These are phyloP conservation scores for Aphis craccivora DNA, from an alignment of 1,140 invertebrate species.

Conservation along the genomic window DNA sequence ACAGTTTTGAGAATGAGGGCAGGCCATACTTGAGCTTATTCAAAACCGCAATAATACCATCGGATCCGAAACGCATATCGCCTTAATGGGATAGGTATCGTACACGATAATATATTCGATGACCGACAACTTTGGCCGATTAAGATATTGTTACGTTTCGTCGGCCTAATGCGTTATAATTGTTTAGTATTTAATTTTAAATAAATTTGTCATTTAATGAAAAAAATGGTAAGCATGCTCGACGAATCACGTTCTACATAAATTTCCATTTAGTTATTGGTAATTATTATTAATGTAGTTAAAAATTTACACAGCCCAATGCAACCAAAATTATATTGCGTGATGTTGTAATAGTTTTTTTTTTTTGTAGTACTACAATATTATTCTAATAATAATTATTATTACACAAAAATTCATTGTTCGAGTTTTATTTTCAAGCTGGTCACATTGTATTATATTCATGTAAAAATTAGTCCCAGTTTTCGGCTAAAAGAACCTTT, in stretches of 20 bases:
- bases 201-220: too few species aligned
- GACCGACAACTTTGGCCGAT: background rate
- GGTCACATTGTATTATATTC: background rate
- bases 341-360: background rate
- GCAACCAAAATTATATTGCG: background rate
- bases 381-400: background rate
- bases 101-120: background rate
- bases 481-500: background rate
- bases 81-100: background rate
- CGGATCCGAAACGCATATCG: background rate
- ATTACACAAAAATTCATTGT: background rate
- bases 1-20: background rate
- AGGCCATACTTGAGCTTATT: background rate
- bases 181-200: too few species aligned
- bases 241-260: too few species aligned
- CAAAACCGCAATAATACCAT: background rate
- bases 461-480: background rate
- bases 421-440: background rate
- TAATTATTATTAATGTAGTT: too few species aligned
- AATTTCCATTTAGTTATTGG: too few species aligned
- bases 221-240: too few species aligned
- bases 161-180: too few species aligned
- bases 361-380: background rate
- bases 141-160: background rate
- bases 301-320: background rate